These are phyloP conservation scores for Poeciliopsis prolifica DNA, from an alignment of 2,113 vertebrate genomes.

Conservation along the genomic window DNA sequence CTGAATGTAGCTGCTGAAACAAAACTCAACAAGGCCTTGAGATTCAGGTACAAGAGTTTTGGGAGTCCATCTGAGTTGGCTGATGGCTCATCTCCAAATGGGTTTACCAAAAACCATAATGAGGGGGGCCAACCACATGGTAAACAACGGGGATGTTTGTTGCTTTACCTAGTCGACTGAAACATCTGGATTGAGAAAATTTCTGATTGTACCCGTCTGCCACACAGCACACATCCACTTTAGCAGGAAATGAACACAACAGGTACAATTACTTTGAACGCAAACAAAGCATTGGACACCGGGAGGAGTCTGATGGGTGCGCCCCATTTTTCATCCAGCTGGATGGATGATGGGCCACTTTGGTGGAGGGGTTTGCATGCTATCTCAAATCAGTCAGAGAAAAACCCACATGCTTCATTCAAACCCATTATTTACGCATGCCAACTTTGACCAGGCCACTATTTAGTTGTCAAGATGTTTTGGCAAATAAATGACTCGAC, in stretches of 20 bases:
- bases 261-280: conserved; percentile 37
- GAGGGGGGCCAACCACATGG: conserved; percentile 13
- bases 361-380: no score
- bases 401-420: no score
- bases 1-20: conserved; percentile 41
- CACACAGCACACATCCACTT: not conserved
- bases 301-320: conserved; percentile 12
- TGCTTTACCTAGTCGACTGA: no score
- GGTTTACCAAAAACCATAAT: conserved; percentile 71
- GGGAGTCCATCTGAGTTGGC: conserved; percentile 79
- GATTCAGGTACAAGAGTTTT: conserved; percentile 84
- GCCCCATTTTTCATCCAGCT: no score
- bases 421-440: no score
- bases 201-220: not conserved
- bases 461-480: no score
- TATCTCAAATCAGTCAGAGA: no score
- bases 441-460: no score
- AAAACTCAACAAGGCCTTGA: conserved; percentile 66
- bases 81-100: conserved; percentile 76
- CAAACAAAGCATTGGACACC: conserved; percentile 33
- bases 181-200: no score
- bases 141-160: no score
- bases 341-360: no score
- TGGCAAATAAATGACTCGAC: no score
- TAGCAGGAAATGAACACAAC: conserved; percentile 14